Conservation (phyloP, 1,140 invertebrate species). For the Hycleus phaleratus region DNA sequence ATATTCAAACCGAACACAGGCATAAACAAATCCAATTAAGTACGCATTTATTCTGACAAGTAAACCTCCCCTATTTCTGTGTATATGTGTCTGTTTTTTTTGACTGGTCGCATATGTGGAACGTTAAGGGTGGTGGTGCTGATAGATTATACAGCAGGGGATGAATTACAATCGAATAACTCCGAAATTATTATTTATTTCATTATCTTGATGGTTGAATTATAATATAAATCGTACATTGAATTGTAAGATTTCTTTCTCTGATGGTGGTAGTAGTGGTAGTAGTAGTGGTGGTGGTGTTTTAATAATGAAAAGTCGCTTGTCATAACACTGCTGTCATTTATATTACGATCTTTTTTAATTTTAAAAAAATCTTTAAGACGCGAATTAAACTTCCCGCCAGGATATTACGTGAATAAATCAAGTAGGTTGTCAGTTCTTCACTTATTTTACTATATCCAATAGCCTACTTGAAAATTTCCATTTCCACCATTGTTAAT, state of each 20-base stretch:
- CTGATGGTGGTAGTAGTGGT: too few species aligned
- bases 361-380: conserved; percentile 32
- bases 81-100: not conserved
- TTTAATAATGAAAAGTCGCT: not conserved
- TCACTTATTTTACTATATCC: conserved; percentile 32
- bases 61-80: conserved; percentile 9
- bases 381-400: conserved; percentile 31
- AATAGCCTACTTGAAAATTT: conserved; percentile 22
- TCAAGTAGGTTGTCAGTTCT: conserved; percentile 26
- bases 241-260: too few species aligned
- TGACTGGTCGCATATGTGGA: conserved; percentile 29
- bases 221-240: too few species aligned
- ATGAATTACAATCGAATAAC: conserved; percentile 7
- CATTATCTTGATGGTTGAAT: too few species aligned
- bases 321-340: conserved; percentile 33
- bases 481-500: conserved; percentile 11
- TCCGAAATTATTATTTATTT: too few species aligned
- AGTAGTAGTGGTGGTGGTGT: too few species aligned
- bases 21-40: conserved; percentile 33
- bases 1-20: conserved; percentile 30
- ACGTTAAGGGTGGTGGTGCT: not conserved
- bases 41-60: conserved; percentile 32
- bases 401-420: conserved; percentile 34
- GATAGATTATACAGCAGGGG: conserved; percentile 5
- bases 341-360: conserved; percentile 35